A percentile compares a stretch with the other conserved stretches of the same genome.
Conservation (phyloP, 2,113 vertebrate genomes). For the Ahaetulla prasina region DNA sequence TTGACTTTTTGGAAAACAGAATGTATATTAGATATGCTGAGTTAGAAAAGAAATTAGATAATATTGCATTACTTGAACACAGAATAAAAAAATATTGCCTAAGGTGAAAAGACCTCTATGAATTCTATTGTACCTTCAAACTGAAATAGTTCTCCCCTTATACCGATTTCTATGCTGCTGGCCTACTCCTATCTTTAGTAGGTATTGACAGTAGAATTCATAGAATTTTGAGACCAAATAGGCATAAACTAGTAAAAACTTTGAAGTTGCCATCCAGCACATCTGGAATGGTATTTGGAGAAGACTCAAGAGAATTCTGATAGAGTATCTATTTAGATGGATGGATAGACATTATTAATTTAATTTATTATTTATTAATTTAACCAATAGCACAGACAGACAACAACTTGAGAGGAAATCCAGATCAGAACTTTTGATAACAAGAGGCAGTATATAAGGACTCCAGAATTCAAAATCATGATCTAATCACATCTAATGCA, state of each 20-base stretch:
- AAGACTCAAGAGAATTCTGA: not conserved
- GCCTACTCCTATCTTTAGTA: not conserved
- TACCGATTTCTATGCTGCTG: not conserved
- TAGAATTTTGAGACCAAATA: not conserved
- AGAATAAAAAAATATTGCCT: not conserved
- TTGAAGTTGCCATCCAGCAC: not conserved
- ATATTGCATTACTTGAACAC: not conserved
- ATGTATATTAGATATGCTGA: not conserved
- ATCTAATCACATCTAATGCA: not conserved
- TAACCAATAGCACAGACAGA: not conserved
- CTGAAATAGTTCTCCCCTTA: not conserved
- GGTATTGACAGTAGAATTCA: not conserved
- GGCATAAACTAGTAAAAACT: not conserved
- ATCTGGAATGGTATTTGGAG: not conserved
- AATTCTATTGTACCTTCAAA: not conserved
- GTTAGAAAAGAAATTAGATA: not conserved
- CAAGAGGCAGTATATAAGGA: not conserved
- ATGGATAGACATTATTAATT: not conserved
- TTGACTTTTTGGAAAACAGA: not conserved
- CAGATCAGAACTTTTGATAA: not conserved
- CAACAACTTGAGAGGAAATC: not conserved
- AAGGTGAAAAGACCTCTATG: not conserved
- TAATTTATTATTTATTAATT: not conserved
- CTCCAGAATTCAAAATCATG: not conserved
- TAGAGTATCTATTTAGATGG: too few relatives aligned